Evolutionary conservation across 2,113 vertebrate species (phyloP), one percentile per base, ranked within the genome.

Genomic region (Crotalus viridis): DNA sequence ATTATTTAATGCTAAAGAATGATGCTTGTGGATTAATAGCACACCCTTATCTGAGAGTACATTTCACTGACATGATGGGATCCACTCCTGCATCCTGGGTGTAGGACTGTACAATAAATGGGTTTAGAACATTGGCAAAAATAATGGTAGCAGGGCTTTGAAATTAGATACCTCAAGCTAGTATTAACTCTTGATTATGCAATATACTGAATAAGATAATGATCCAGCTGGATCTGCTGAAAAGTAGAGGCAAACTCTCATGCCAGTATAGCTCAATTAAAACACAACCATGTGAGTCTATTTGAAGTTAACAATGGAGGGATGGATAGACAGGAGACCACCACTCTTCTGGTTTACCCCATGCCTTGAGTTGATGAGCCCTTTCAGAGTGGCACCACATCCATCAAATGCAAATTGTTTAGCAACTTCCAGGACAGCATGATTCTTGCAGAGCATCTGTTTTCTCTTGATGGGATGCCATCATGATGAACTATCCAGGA

Each of bases 371-470:
- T 12, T 39, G 54, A 89, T 54, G 48, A 88, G n/a, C 21, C 55
- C 0, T 2, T 64, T 33, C 2, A 13, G 90, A 93, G 90, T 57
- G 0, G 87, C 90, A 0, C 64, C 88, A 22, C 93, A 96, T 95
- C 96, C 96, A 94, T 96, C 97, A 97, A 46, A 1, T 90, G 92
- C 94, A 94, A 96, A 92, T 87, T 92, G 95, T 94, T 94, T 89
- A 39, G 85, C 59, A 39, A 21, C 89, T 43, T 94, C 94, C 96
- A 43, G 26, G 95, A 94, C 96, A 96, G 96, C 90, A 0, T 95
- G 96, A 95, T 94, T 94, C 81, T 94, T 57, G 0, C 3, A 6
- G 24, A 94, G 96, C 97, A 96, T 94, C 97, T 96, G 97, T 92
- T 96, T 89, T 93, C 93, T 94, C 95, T 96, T 69, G 46, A 95